A percentile compares a stretch with the other conserved stretches of the same genome.
Conservation (phyloP, 2,113 vertebrate species). For the Mixornis gularis region DNA sequence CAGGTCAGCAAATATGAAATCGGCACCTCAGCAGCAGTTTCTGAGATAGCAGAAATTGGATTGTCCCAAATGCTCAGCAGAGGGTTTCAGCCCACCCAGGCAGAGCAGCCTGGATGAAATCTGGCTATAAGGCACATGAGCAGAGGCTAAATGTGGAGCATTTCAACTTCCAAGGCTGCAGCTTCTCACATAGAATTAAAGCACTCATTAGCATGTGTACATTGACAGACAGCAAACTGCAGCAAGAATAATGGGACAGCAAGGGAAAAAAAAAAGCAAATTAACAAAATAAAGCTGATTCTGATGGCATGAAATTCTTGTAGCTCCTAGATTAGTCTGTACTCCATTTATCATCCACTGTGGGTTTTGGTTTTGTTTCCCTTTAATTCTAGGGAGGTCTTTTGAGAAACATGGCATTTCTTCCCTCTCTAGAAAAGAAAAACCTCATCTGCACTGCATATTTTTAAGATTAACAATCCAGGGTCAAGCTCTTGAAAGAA, state of each 20-base stretch:
- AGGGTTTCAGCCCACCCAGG: neutral
- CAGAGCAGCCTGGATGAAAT: neutral
- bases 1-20: rapidly evolving
- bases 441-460: neutral
- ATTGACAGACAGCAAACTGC: neutral
- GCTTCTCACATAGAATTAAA: neutral
- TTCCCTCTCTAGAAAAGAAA: neutral
- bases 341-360: neutral
- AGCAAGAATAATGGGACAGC: neutral
- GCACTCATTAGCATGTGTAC: neutral
- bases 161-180: neutral
- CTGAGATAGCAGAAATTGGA: neutral
- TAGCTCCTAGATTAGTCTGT: neutral
- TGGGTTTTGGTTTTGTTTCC: neutral
- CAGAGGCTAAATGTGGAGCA: neutral
- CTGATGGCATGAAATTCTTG: neutral
- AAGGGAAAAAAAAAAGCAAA: neutral
- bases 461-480: conserved; percentile 21
- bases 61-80: neutral
- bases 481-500: conserved; percentile 27
- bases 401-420: neutral
- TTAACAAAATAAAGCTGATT: neutral
- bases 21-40: neutral
- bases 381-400: neutral
- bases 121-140: neutral